Base-by-base conservation (phyloP, 2,888 invertebrate genomes). In the Thereva unica region DNA sequence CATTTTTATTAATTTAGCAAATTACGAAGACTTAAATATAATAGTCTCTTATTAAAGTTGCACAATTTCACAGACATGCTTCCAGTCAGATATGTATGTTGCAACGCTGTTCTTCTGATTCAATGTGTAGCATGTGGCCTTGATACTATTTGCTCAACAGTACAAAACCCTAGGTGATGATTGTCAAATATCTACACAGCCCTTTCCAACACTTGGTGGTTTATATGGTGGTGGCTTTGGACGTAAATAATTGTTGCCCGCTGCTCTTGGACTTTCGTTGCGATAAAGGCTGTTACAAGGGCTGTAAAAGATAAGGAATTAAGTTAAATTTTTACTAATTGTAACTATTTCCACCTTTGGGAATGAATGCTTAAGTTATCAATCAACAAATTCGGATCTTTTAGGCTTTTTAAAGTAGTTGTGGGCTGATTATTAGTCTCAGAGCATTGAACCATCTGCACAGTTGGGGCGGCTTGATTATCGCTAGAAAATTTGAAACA, bases 391-490 rank as follows among this genome's bases (percentile, higher is more conserved):
- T 82, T 78, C 64, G 85, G 75, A 71, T 82, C 82, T 52, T 87
- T 85, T 7, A 87, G 77, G 64, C 86, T 86, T 69, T 86, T 83
- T 9, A 87, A 76, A 5, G 86, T 86, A 56, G 86, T 85, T 34
- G 85, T 83, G 5, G 85, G 85, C 67, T 84, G 83, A 73, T 83
- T 83, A 7, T 83, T 82, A 9, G 84, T 78, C 67, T 79, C 83
- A 10, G 86, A 84, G 73, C 86, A 87, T 74, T 87, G 87, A 4
- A 86, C 86, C 83, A 86, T 85, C 79, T 87, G 86, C 40, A 85
- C 85, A 8, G 84, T 83, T 6, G 85, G 78, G 8, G 50, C 50
- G 3, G 35, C 34, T 2, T 23, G 34, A 34, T 50, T 50, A 4
- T 12, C 34, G 23, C 23, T 10, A 35, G 50, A 7, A 35, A 12